Evolutionary conservation across 1,140 invertebrate genomes (phyloP).

Genomic region (Piezodorus guildinii): DNA sequence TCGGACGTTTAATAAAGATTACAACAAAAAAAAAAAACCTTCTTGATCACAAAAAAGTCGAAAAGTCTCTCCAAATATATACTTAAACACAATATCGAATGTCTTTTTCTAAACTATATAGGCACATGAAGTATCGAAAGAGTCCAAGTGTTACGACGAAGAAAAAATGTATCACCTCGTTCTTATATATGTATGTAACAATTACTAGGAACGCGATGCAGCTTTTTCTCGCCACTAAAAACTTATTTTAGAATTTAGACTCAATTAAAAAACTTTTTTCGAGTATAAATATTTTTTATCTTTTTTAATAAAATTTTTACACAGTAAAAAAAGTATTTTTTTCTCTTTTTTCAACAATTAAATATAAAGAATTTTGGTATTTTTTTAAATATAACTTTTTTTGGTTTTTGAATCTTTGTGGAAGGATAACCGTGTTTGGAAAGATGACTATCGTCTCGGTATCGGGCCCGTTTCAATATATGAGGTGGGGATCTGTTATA

Average conservation of each 20-base stretch:
- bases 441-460: conserved; percentile 23
- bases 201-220: conserved; percentile 10
- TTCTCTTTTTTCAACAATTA: conserved; percentile 6
- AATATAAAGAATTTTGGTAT: conserved; percentile 14
- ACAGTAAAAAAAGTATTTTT: conserved; percentile 5
- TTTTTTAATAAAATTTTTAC: conserved; percentile 6
- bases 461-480: conserved; percentile 24
- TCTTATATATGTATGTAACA: conserved; percentile 10
- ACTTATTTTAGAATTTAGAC: conserved; percentile 13
- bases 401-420: conserved; percentile 25
- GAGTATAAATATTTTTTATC: conserved; percentile 11
- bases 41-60: conserved; percentile 11
- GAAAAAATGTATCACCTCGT: conserved; percentile 14
- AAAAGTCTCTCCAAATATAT: conserved; percentile 1
- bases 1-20: conserved; percentile 21
- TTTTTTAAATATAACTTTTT: conserved; percentile 12
- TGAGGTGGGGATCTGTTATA: conserved; percentile 24
- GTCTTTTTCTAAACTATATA: conserved; percentile 21
- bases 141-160: conserved; percentile 9
- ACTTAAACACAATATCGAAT: conserved; percentile 15
- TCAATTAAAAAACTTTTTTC: conserved; percentile 12
- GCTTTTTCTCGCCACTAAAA: conserved; percentile 15
- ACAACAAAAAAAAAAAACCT: conserved; percentile 18
- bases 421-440: conserved; percentile 25
- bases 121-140: conserved; percentile 23